phyloP scores from a whole-genome alignment of 92 coral and sea anemone species.

The Epizoanthus ramosus region DNA sequence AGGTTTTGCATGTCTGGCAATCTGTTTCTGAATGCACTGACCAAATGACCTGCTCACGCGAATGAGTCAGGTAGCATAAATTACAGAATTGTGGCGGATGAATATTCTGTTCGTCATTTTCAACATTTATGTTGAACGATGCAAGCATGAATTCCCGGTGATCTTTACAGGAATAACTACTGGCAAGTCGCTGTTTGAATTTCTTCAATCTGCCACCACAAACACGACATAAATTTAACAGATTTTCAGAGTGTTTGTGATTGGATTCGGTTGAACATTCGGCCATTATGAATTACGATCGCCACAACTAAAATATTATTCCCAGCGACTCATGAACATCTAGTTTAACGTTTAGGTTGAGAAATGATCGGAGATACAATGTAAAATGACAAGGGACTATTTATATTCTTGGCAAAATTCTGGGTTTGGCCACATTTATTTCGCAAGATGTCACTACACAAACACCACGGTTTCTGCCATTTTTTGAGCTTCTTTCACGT shows the following conservation, averaged over 20 bases:
- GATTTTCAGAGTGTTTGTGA: background rate
- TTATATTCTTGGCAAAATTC: conserved; percentile 10
- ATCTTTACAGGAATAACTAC: background rate
- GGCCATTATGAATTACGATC: background rate
- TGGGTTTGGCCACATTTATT: background rate
- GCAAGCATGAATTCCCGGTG: background rate
- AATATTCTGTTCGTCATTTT: background rate
- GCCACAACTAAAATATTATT: background rate
- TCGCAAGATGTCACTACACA: background rate
- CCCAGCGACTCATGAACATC: too few species aligned
- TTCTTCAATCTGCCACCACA: too few species aligned
- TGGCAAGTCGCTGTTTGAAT: background rate
- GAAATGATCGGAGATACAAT: background rate
- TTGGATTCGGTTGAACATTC: background rate
- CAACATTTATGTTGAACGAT: background rate
- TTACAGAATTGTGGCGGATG: conserved; percentile 8
- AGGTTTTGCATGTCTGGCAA: background rate
- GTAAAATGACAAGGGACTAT: background rate
- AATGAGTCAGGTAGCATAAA: background rate
- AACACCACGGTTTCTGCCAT: background rate
- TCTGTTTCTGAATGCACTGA: background rate
- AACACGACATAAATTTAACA: too few species aligned
- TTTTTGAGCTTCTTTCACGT: background rate
- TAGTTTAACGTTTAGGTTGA: too few species aligned
- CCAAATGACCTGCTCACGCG: conserved; percentile 10